These are phyloP conservation scores for Aradophagus sp. DNA, from an alignment of 1,140 invertebrate species.

Conservation along the genomic window DNA sequence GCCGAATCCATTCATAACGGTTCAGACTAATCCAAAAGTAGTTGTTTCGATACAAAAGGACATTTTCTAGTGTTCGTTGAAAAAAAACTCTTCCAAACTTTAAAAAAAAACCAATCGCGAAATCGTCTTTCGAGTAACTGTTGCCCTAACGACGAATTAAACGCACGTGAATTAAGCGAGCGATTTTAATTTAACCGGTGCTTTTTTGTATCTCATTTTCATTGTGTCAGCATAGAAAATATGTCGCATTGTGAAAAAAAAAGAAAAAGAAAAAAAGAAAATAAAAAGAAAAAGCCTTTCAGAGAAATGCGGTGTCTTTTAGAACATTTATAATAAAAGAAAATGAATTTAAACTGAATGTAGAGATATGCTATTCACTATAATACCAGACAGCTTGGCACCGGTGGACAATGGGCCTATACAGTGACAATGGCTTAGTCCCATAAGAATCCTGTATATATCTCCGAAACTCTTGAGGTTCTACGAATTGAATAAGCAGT, in stretches of 20 bases:
- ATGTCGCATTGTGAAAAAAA: slow-evolving; percentile 37
- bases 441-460: slow-evolving; percentile 57
- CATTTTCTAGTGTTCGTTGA: no score
- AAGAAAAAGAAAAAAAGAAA: slow-evolving; percentile 46
- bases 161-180: slow-evolving; percentile 1
- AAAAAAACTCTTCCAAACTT: no score
- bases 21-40: no score
- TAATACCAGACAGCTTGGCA: slow-evolving; percentile 65
- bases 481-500: slow-evolving; percentile 46
- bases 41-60: no score
- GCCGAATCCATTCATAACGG: no score
- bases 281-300: slow-evolving; percentile 46
- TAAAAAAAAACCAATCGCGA: no score
- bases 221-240: slow-evolving; percentile 29
- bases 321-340: slow-evolving; percentile 53
- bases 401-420: slow-evolving; percentile 61
- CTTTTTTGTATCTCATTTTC: slow-evolving; percentile 30
- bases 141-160: neutral
- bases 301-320: slow-evolving; percentile 50
- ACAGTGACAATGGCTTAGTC: slow-evolving; percentile 48
- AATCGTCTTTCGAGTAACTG: no score
- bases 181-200: slow-evolving; percentile 19
- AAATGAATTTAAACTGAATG: slow-evolving; percentile 54
- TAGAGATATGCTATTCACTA: slow-evolving; percentile 51
- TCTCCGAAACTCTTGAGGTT: slow-evolving; percentile 40